Base-by-base conservation (phyloP, 2,888 invertebrate species). In the Eilema caniola region DNA sequence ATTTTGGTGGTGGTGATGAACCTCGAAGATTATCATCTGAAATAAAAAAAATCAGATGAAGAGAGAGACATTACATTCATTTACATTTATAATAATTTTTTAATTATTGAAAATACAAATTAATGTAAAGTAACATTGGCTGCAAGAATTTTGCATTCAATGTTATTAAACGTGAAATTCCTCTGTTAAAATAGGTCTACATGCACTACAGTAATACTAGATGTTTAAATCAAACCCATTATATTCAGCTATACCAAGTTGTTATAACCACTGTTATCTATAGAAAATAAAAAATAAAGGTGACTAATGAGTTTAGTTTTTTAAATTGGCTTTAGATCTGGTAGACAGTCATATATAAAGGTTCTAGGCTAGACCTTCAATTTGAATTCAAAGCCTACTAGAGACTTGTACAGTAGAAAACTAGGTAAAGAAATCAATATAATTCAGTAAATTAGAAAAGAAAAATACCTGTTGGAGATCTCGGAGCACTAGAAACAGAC, bases 1-100 rank as follows among this genome's bases (percentile, higher is more conserved):
- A 94, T 80, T 88, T 90, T 2, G 94, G 94, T 37, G 94, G 93
- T 14, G 93, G 93, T 33, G 91, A 87, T 2, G 77, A 70, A 62
- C 82, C 69, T 25, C 82, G 71, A 3, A 69, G 25, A 64, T 86
- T 86, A 33, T 85, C 85, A 81, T 90, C 93, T 93, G 62, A 62
- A 69, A 72, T n/a, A n/a, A n/a, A n/a, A n/a, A n/a, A n/a, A n/a
- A n/a, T n/a, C n/a, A n/a, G n/a, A n/a, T n/a, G n/a, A n/a, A n/a
- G n/a, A n/a, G n/a, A n/a, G n/a, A n/a, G n/a, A n/a, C n/a, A n/a
- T n/a, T n/a, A n/a, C n/a, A n/a, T n/a, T n/a, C n/a, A n/a, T n/a
- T n/a, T n/a, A n/a, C n/a, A n/a, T n/a, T n/a, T n/a, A n/a, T n/a
- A n/a, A n/a, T n/a, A n/a, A n/a, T n/a, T n/a, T n/a, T n/a, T n/a